These are phyloP conservation scores for Julus scanicus DNA, from an alignment of 2,888 invertebrate genomes.

Conservation along the genomic window DNA sequence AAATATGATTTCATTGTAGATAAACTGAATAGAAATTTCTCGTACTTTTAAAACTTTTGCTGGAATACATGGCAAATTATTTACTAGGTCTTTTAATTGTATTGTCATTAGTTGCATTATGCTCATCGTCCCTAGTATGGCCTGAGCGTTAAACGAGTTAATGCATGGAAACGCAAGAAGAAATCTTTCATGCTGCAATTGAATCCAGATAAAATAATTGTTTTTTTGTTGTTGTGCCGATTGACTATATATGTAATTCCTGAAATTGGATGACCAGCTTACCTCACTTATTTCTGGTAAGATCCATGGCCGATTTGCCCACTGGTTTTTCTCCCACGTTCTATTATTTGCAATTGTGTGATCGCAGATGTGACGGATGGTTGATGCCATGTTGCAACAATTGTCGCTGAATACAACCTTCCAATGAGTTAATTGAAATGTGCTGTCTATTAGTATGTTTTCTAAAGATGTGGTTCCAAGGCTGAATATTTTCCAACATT, in stretches of 20 bases:
- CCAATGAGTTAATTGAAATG: not conserved
- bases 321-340: slow-evolving; percentile 27
- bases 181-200: slow-evolving; percentile 53
- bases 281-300: slow-evolving; percentile 31
- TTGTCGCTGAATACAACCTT: slow-evolving; percentile 7
- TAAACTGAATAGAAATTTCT: not conserved
- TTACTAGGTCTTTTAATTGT: not conserved
- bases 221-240: not conserved
- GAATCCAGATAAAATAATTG: not conserved
- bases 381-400: not conserved
- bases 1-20: not conserved
- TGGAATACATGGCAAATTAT: not conserved
- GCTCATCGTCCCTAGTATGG: slow-evolving; percentile 2
- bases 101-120: not conserved
- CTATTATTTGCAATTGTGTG: not conserved
- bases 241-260: not conserved
- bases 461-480: not conserved
- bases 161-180: slow-evolving; percentile 47
- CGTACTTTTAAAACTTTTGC: slow-evolving; percentile 24
- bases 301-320: slow-evolving; percentile 37
- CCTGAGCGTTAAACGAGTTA: slow-evolving; percentile 52
- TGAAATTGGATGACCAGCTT: not conserved
- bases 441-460: not conserved
- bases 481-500: no score
- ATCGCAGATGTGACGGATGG: slow-evolving; percentile 38